Conservation (phyloP, 1,140 invertebrate genomes). For the Eueides isabella region DNA sequence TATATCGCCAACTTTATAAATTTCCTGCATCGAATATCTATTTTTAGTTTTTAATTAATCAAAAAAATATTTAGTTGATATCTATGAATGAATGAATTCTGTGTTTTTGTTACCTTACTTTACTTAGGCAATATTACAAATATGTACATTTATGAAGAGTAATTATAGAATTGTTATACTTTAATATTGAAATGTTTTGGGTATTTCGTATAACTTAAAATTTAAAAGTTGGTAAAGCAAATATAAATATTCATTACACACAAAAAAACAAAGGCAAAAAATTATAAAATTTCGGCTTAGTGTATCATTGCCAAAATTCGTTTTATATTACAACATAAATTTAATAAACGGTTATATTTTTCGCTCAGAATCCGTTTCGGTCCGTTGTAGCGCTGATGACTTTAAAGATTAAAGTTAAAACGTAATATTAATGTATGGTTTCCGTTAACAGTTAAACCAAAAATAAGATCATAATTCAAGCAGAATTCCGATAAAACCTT, state of each 20-base stretch:
- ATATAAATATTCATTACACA: background rate
- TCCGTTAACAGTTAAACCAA: background rate
- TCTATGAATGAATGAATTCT: too few species aligned
- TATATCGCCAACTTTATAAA: background rate
- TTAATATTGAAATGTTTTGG: background rate
- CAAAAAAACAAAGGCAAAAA: background rate
- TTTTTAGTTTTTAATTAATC: background rate
- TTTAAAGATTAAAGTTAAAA: background rate
- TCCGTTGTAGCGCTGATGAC: constrained; percentile 31
- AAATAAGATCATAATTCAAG: background rate
- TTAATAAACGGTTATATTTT: constrained; percentile 37
- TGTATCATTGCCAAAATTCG: background rate
- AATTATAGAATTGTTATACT: background rate
- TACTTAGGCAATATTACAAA: too few species aligned
- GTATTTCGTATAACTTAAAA: too few species aligned
- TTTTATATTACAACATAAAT: background rate
- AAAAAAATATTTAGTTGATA: too few species aligned
- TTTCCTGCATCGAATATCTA: background rate
- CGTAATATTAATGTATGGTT: background rate
- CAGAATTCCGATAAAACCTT: too few species aligned
- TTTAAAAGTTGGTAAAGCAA: background rate
- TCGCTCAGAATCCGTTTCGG: constrained; percentile 21
- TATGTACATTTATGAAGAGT: too few species aligned
- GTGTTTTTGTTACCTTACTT: too few species aligned
- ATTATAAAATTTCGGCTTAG: background rate